phyloP scores from a whole-genome alignment of 2,113 vertebrate genomes.

The Cheirogaleus medius region DNA sequence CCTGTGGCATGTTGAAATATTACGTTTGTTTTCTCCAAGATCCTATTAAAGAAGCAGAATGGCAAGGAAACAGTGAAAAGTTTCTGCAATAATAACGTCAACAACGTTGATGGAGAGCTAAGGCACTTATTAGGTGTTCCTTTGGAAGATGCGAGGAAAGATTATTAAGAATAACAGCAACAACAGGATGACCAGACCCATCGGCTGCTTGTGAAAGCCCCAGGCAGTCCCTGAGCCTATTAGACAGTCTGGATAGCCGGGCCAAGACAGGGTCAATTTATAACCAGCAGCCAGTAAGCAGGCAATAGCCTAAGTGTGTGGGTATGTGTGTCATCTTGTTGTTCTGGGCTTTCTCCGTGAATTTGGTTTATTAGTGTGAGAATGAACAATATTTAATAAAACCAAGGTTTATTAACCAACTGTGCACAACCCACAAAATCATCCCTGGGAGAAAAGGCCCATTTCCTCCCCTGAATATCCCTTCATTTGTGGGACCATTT shows the following conservation, averaged over 20 bases:
- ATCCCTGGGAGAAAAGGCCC: background rate
- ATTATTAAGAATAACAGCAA: conserved; percentile 26
- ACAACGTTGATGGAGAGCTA: background rate
- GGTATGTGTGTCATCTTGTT: background rate
- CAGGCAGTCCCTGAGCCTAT: background rate
- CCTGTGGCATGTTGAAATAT: background rate
- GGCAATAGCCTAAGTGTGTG: background rate
- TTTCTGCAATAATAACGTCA: background rate
- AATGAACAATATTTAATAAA: conserved; percentile 39
- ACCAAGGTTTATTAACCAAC: conserved; percentile 30
- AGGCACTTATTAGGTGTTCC: background rate
- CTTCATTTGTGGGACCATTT: background rate
- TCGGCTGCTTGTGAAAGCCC: background rate
- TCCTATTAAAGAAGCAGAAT: background rate
- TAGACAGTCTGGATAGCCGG: background rate
- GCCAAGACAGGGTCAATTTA: background rate
- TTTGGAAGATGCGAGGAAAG: conserved; percentile 5
- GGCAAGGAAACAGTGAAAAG: background rate
- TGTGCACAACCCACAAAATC: background rate
- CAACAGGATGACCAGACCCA: background rate
- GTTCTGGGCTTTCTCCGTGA: background rate
- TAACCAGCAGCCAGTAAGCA: conserved; percentile 27
- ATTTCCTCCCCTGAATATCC: background rate
- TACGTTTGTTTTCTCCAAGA: background rate
- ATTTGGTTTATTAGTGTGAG: conserved; percentile 20